Evolutionary conservation across 2,797 vertebrate genomes (phyloP), one percentile per base, ranked within the genome.

Genomic region (Aldrovandia affinis): DNA sequence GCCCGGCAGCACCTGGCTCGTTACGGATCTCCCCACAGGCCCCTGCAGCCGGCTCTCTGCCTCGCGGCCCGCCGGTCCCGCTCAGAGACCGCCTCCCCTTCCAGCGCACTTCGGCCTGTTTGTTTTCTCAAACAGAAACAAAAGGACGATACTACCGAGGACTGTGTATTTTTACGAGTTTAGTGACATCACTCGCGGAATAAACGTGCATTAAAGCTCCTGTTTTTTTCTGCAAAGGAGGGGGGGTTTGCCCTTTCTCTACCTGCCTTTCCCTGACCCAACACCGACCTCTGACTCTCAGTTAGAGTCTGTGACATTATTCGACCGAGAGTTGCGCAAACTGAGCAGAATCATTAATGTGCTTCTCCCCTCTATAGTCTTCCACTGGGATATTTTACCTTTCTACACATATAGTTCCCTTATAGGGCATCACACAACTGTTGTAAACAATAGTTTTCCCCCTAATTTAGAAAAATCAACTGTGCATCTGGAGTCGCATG

Each of bases 161-260:
- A 91, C 92, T 87, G 90, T 93, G 93, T 91, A 86, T 88, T 94
- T 95, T 95, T 93, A 95, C 91, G 88, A 91, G 83, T 89, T n/a
- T 92, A 91, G 86, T 94, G 92, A 94, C 93, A 94, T 95, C 93
- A 94, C 92, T 91, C 90, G 88, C 73, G 85, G 90, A 85, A 90
- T 92, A 93, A 92, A 94, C 91, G 92, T 87, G 88, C 84, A 84
- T 87, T 25, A 81, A 84, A 73, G 91, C 92, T 93, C 91, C 92
- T 83, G 91, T 89, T 93, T 92, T 93, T 94, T 93, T 84, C 92
- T 88, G 83, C 88, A 0, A 28, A 14, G 0, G 28, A n/a, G 1
- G 81, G 83, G 90, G 89, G 1, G 2, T 22, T 20, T 1, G 1
- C 28, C 87, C 89, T 6, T 33, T 63, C 0, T 47, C 14, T n/a